Evolutionary conservation across 2,113 vertebrate genomes (phyloP), one percentile per base, ranked within the genome.

Genomic region (Clupea harengus): DNA sequence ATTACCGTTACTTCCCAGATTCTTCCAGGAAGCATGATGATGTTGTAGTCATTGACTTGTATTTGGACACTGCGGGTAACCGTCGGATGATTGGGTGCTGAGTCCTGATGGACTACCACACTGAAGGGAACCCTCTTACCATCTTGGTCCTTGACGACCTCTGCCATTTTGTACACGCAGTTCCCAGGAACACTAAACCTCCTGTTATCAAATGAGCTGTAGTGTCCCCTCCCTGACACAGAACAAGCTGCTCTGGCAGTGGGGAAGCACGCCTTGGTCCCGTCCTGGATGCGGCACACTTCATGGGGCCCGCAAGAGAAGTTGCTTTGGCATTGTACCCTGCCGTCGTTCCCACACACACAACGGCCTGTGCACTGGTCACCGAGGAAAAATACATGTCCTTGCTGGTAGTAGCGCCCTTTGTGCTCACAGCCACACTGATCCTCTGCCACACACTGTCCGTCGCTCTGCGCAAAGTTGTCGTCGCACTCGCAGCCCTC

Each of bases 401-500:
- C 88, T 1, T 82, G 82, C 6, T 87, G 84, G 54, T 90, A 93
- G 85, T 93, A 93, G 0, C 9, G 86, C 6, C 57, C 85, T 22
- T 84, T 22, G 45, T 90, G 84, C 3, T 8, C 4, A 54, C 93
- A 94, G 47, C 93, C 93, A 28, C 93, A 94, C 2, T 86, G 72
- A 2, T 90, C 88, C 32, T 91, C 45, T 1, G 90, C 47, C 20
- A 94, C 91, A 60, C 93, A 94, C 5, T 88, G 57, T 0, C 83
- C 82, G 6, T 87, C 82, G 45, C 91, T 91, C 47, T 89, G 57
- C 18, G 89, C 20, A 85, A 89, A 92, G 22, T 90, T 91, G 0
- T 83, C 78, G 32, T 92, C 86, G 83, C 92, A 93, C 49, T 87
- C 72, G 82, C 92, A 93, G 45, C 89, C 83, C 85, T 93, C 92